phyloP scores from a whole-genome alignment of 1,140 invertebrate genomes.

The Lethrus apterus region DNA sequence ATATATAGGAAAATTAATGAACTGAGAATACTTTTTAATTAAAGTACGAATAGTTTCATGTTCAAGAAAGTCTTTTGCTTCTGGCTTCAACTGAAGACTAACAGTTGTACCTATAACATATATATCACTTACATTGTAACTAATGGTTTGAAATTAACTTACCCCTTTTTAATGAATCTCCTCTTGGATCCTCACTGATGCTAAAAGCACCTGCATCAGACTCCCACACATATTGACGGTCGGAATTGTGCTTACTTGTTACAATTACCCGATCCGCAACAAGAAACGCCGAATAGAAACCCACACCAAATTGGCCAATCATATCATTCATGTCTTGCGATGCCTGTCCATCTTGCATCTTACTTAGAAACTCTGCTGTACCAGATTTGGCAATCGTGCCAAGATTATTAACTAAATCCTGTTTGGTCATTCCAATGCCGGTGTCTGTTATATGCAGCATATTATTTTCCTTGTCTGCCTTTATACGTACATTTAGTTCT shows the following conservation, averaged over 20 bases:
- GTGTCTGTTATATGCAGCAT: slow-evolving; percentile 93
- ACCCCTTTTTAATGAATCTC: slow-evolving; percentile 40
- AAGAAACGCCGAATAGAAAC: slow-evolving; percentile 96
- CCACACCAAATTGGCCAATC: slow-evolving; percentile 95
- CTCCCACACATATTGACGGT: slow-evolving; percentile 97
- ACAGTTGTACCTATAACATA: slow-evolving; percentile 33
- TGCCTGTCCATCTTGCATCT: slow-evolving; percentile 71
- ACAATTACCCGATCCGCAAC: slow-evolving; percentile 87
- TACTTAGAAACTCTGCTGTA: slow-evolving; percentile 94
- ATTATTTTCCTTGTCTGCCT: slow-evolving; percentile 93
- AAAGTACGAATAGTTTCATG: slow-evolving; percentile 82
- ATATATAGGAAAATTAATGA: slow-evolving; percentile 98
- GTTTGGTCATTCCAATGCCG: slow-evolving; percentile 96
- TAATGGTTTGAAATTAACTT: neutral
- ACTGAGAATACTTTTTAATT: slow-evolving; percentile 98
- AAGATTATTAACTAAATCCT: slow-evolving; percentile 91
- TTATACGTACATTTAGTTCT: slow-evolving; percentile 89
- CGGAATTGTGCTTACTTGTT: slow-evolving; percentile 92
- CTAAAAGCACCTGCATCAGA: slow-evolving; percentile 85
- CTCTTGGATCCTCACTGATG: slow-evolving; percentile 90
- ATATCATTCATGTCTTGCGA: slow-evolving; percentile 71
- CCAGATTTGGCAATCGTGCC: slow-evolving; percentile 99
- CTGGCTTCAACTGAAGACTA: slow-evolving; percentile 90
- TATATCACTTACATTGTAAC: slow-evolving; percentile 5
- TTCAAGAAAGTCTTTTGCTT: slow-evolving; percentile 93